A percentile compares a stretch with the other conserved stretches of the same genome.
phyloP scores from a whole-genome alignment of 2,888 invertebrate species.

The Thecocarcelia acutangulata region DNA sequence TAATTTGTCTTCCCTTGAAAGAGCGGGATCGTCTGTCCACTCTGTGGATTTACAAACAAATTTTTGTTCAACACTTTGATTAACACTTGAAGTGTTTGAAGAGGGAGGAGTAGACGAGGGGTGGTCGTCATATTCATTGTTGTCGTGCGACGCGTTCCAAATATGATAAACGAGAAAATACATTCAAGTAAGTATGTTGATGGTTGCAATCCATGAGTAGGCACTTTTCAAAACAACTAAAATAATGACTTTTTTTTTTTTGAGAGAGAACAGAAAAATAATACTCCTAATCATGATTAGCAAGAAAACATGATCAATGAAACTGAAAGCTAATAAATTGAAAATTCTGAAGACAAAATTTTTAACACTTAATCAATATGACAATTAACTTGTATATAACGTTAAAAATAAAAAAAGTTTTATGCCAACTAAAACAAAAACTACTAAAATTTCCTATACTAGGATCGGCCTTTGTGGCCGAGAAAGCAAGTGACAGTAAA shows the following conservation, averaged over 20 bases:
- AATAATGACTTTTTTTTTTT: neutral
- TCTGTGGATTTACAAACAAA: conserved; percentile 3
- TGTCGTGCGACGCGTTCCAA: conserved; percentile 57
- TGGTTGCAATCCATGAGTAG: conserved; percentile 49
- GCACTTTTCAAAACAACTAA: conserved; percentile 34
- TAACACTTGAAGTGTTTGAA: conserved; percentile 34
- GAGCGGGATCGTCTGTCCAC: conserved; percentile 20
- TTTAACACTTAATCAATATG: conserved; percentile 50
- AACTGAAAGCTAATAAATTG: conserved; percentile 61
- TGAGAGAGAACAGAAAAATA: conserved; percentile 15
- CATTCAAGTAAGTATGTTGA: conserved; percentile 10
- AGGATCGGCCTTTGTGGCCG: conserved; percentile 58
- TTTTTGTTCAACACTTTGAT: conserved; percentile 46
- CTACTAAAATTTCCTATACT: neutral
- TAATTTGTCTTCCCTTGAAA: conserved; percentile 77
- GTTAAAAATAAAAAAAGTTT: neutral
- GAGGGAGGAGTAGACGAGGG: conserved; percentile 43
- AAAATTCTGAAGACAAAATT: conserved; percentile 16
- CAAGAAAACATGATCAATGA: conserved; percentile 57
- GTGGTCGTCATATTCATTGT: conserved; percentile 48
- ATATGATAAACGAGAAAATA: conserved; percentile 55
- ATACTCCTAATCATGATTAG: conserved; percentile 60
- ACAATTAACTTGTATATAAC: conserved; percentile 25
- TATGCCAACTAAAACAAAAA: neutral
- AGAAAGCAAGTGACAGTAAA: conserved; percentile 28